Percentiles rank a stretch among this genome's conserved stretches.
Conservation (phyloP, 2,888 invertebrate species). For the Dyspetes luteomarginatus region DNA sequence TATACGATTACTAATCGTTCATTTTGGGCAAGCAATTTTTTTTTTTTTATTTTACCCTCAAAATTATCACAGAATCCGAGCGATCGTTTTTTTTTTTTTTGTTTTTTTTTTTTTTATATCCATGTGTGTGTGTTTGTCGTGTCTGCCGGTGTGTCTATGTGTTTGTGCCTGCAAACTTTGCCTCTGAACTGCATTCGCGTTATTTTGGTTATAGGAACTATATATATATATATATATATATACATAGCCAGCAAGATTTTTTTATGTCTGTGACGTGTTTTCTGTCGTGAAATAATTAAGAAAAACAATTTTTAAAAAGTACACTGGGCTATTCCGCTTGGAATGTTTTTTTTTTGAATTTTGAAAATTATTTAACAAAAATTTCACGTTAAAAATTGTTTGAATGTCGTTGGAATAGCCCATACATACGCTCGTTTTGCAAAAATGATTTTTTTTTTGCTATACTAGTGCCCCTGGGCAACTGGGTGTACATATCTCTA, state of each 20-base stretch:
- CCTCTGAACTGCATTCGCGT: constrained; percentile 44
- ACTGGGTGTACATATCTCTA: not conserved
- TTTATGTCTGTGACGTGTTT: constrained; percentile 20
- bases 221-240: constrained; percentile 5
- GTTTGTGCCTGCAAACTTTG: constrained; percentile 16
- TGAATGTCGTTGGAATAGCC: not conserved
- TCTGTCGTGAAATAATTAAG: not conserved
- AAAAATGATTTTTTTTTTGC: constrained; percentile 14
- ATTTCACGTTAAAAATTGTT: not conserved
- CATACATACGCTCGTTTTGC: not conserved
- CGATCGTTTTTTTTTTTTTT: constrained; percentile 34
- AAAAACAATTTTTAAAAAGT: not conserved
- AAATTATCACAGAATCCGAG: constrained; percentile 58
- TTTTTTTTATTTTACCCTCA: constrained; percentile 32
- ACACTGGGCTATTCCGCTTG: not conserved
- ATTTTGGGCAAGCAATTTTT: constrained; percentile 26
- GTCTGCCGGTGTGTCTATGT: not conserved
- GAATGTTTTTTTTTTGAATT: not conserved
- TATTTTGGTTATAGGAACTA: constrained; percentile 54
- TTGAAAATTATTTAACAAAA: not conserved
- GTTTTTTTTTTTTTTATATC: too few relatives aligned
- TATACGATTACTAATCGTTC: constrained; percentile 42
- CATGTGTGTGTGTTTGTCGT: too few relatives aligned
- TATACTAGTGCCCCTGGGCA: constrained; percentile 1
- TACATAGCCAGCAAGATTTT: too few relatives aligned